A percentile compares a stretch with the other conserved stretches of the same genome.
Evolutionary conservation across 2,113 vertebrate genomes (phyloP).

Genomic region (Panurus biarmicus): DNA sequence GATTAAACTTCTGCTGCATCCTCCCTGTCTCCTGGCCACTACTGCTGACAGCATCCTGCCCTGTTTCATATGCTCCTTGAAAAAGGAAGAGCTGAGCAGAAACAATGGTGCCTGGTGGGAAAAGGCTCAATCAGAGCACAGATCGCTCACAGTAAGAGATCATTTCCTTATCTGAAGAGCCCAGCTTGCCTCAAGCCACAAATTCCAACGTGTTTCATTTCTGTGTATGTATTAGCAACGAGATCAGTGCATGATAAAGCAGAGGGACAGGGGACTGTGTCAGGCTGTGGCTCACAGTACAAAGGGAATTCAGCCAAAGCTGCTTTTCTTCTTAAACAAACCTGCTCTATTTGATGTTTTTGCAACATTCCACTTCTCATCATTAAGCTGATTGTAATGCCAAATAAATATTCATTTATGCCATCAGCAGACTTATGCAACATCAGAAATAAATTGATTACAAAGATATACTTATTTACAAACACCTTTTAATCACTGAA

Average conservation of each 20-base stretch:
- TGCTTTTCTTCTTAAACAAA: not conserved
- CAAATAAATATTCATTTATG: conserved; percentile 39
- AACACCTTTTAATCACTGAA: conserved; percentile 45
- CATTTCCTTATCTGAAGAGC: conserved; percentile 36
- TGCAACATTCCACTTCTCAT: conserved; percentile 11
- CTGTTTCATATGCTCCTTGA: not conserved
- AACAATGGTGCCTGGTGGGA: conserved; percentile 2
- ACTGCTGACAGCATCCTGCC: not conserved
- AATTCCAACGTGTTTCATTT: not conserved
- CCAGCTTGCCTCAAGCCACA: conserved; percentile 23
- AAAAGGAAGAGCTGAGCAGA: conserved; percentile 6
- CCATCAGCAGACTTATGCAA: conserved; percentile 5
- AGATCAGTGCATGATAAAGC: not conserved
- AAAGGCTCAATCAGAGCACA: not conserved
- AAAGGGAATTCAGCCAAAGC: not conserved
- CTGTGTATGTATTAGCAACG: not conserved
- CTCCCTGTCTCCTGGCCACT: not conserved
- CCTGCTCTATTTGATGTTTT: not conserved
- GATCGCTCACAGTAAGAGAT: not conserved
- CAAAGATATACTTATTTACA: conserved; percentile 37
- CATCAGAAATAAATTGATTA: conserved; percentile 39
- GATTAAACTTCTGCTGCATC: not conserved
- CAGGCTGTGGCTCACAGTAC: not conserved
- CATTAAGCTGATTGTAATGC: conserved; percentile 1
- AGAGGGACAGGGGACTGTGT: not conserved